Percentiles rank a stretch among this genome's conserved stretches.
phyloP scores from a whole-genome alignment of 2,797 vertebrate species.

The Sebastes diaconus region DNA sequence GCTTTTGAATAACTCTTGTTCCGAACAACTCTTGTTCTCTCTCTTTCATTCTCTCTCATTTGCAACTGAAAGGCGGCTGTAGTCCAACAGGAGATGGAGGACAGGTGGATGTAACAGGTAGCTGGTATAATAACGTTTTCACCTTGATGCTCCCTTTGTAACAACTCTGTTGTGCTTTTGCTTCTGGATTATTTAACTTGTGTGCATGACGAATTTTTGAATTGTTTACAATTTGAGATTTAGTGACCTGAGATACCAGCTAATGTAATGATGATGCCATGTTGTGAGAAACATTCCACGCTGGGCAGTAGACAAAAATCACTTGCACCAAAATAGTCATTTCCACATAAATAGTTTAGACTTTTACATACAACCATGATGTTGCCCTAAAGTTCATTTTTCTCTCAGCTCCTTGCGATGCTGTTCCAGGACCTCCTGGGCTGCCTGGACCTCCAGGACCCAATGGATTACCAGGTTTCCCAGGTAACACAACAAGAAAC shows the following conservation, averaged over 20 bases:
- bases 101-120: conserved; percentile 84
- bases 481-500: conserved; percentile 70
- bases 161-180: conserved; percentile 67
- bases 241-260: conserved; percentile 13
- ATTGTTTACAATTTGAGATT: conserved; percentile 5
- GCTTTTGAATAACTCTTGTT: conserved; percentile 78
- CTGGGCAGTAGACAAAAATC: conserved; percentile 64
- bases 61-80: conserved; percentile 84
- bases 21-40: conserved; percentile 38
- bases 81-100: conserved; percentile 69
- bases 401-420: conserved; percentile 71
- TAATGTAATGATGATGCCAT: conserved; percentile 45
- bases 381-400: conserved; percentile 22
- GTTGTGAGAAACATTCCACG: conserved; percentile 48
- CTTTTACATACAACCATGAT: not conserved
- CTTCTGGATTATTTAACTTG: conserved; percentile 49
- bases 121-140: conserved; percentile 69
- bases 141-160: conserved; percentile 28
- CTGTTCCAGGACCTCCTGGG: conserved; percentile 73
- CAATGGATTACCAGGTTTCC: conserved; percentile 71
- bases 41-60: conserved; percentile 68
- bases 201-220: conserved; percentile 44
- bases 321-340: conserved; percentile 34
- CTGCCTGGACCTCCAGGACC: conserved; percentile 70
- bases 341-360: not conserved